A percentile compares a stretch with the other conserved stretches of the same genome.
Conservation (phyloP, 2,888 invertebrate genomes). For the Altica lythri region DNA sequence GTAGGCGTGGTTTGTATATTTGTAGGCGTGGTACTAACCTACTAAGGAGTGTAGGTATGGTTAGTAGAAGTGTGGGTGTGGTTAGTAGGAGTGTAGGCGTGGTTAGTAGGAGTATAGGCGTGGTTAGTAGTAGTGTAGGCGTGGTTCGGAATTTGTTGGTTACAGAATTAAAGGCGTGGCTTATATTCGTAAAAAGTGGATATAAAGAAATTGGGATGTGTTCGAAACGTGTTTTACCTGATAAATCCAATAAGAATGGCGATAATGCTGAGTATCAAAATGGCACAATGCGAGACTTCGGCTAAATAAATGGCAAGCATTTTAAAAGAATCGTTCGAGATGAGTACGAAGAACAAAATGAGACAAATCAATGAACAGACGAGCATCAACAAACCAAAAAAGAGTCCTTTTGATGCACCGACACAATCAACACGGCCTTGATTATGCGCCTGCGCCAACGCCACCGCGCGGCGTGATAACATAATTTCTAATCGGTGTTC, state of each 20-base stretch:
- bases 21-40: no score
- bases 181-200: no score
- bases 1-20: no score
- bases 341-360: conserved; percentile 94
- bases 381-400: conserved; percentile 86
- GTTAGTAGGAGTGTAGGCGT: no score
- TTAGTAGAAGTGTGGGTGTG: no score
- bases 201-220: no score
- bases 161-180: no score
- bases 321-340: conserved; percentile 81
- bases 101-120: no score
- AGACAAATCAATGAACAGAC: conserved; percentile 91
- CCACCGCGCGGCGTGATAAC: conserved; percentile 84
- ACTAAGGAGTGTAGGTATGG: no score
- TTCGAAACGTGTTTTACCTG: no score
- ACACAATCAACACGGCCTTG: conserved; percentile 91
- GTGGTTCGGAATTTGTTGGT: no score
- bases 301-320: conserved; percentile 88
- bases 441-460: conserved; percentile 80
- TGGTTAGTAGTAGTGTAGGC: no score
- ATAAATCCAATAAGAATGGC: conserved; percentile 91
- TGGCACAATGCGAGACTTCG: conserved; percentile 86
- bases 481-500: conserved; percentile 88
- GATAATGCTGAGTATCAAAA: conserved; percentile 85
- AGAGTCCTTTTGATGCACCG: conserved; percentile 91